phyloP scores from a whole-genome alignment of 2,113 vertebrate species.

The Megaleporinus macrocephalus region DNA sequence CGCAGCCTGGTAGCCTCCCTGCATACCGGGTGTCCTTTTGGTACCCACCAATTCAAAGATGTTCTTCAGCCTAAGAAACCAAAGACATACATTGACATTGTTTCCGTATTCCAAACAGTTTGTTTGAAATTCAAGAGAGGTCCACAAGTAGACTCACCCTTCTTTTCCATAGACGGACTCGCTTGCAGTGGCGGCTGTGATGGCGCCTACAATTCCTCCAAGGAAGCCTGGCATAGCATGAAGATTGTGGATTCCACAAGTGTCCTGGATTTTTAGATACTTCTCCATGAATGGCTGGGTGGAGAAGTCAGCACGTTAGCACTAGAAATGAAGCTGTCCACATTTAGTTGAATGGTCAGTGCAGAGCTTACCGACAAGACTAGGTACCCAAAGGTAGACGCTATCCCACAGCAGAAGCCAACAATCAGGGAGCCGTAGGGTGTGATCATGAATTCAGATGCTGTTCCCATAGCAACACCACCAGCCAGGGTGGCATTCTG shows the following conservation, averaged over 20 bases:
- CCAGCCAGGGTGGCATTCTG: constrained; percentile 93
- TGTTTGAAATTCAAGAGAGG: background rate
- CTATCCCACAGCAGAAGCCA: constrained; percentile 85
- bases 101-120: background rate
- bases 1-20: constrained; percentile 89
- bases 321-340: background rate
- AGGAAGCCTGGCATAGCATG: constrained; percentile 91
- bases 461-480: constrained; percentile 91
- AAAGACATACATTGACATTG: background rate
- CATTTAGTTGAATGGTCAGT: background rate
- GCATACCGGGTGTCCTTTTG: constrained; percentile 62
- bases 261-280: constrained; percentile 88
- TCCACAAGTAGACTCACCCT: constrained; percentile 77
- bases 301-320: background rate
- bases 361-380: constrained; percentile 84
- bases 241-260: constrained; percentile 94
- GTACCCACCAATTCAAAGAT: constrained; percentile 74
- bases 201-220: constrained; percentile 87
- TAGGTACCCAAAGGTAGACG: constrained; percentile 89
- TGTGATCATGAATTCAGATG: constrained; percentile 91
- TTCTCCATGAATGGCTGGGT: constrained; percentile 88
- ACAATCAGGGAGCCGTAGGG: constrained; percentile 91
- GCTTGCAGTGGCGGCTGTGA: constrained; percentile 83
- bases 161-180: constrained; percentile 76
- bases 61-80: constrained; percentile 58